Base-by-base conservation (phyloP, 2,797 vertebrate genomes). In the Benthosema pterotum region DNA sequence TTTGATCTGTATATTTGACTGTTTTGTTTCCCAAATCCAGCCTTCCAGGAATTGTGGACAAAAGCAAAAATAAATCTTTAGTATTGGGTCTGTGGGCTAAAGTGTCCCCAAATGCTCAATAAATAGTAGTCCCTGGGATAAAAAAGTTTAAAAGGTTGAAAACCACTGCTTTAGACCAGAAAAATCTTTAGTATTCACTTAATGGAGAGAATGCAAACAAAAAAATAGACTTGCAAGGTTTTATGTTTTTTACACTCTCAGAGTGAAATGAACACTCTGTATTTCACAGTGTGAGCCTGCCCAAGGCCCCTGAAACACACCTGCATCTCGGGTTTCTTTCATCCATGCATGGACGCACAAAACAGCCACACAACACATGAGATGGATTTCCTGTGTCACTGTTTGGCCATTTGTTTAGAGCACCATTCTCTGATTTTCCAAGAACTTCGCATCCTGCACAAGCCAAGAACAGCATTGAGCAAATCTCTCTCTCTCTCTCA, bases 381-480 rank as follows among this genome's bases (percentile, higher is more conserved):
- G 52, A 42, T 60, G 47, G 51, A 63, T 28, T 57, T 48, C 42
- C 43, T 42, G 42, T 60, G 43, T 43, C 52, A 14, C 17, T 54
- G 50, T 57, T 15, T 49, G 11, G 52, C 67, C 38, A 17, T 46
- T 22, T 16, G 45, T 42, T 64, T 65, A 51, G 75, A 61, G 73
- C 63, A 77, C 57, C 22, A 22, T 43, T 57, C 64, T 62, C 74
- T 74, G 78, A 70, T 83, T 88, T 86, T 89, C 84, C 75, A 84
- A 53, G 56, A 11, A 61, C 42, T 75, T 67, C 65, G 82, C 52
- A 54, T 65, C 52, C 52, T 3, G 47, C 62, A 67, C 18, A 6
- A n/a, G 79, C 85, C 89, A 88, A 89, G 79, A 89, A 74, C 78
- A 84, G 80, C 85, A 74, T 38, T 70, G 28, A 62, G 56, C n/a